Conservation (phyloP, 1,140 invertebrate species). For the Hylyphantes graminicola region DNA sequence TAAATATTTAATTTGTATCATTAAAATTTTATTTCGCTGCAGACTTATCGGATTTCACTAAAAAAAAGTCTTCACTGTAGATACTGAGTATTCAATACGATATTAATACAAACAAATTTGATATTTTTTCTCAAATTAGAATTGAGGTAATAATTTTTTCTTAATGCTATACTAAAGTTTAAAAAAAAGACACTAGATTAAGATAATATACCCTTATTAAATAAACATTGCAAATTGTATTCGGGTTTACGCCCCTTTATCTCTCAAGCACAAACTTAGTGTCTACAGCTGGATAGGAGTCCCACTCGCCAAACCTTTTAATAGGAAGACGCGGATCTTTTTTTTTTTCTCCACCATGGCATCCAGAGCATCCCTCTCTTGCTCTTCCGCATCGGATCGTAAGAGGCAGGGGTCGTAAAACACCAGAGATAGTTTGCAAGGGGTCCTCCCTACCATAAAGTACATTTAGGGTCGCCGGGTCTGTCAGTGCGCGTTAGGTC, state of each 20-base stretch:
- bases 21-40: too few relatives aligned
- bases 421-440: conserved; percentile 39
- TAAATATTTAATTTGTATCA: too few relatives aligned
- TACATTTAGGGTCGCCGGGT: conserved; percentile 42
- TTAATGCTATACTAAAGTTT: not conserved
- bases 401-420: conserved; percentile 29
- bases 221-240: not conserved
- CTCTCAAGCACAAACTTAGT: not conserved
- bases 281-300: conserved; percentile 15
- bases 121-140: too few relatives aligned
- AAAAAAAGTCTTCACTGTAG: too few relatives aligned
- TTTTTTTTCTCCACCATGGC: conserved; percentile 19
- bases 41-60: too few relatives aligned
- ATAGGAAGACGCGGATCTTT: conserved; percentile 7
- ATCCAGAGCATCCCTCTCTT: conserved; percentile 12
- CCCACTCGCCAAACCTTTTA: conserved; percentile 20
- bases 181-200: not conserved
- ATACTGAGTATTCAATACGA: too few relatives aligned
- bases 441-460: conserved; percentile 16
- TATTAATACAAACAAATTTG: too few relatives aligned
- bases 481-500: conserved; percentile 32
- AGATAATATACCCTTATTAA: not conserved
- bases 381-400: not conserved
- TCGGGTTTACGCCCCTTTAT: not conserved
- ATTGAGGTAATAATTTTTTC: too few relatives aligned